These are phyloP conservation scores for Papilio polytes DNA, from an alignment of 1,140 invertebrate genomes.

Conservation along the genomic window DNA sequence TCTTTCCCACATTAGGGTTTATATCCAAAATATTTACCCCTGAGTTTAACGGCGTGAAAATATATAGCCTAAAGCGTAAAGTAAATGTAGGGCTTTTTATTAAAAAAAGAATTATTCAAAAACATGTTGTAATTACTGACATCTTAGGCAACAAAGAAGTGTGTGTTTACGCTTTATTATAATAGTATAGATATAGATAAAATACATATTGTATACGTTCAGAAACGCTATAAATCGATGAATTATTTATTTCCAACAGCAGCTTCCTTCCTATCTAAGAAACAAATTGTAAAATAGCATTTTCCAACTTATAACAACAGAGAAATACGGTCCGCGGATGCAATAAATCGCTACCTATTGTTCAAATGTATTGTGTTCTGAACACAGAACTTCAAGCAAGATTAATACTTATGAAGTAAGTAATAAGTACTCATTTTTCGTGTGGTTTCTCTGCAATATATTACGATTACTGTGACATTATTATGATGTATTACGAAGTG, in stretches of 20 bases:
- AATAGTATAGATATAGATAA: too few relatives aligned
- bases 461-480: background rate
- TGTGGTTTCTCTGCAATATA: background rate
- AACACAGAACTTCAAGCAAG: background rate
- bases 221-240: background rate
- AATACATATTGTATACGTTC: too few relatives aligned
- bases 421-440: background rate
- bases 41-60: too few relatives aligned
- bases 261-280: background rate
- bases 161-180: too few relatives aligned
- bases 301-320: constrained; percentile 5
- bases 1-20: too few relatives aligned
- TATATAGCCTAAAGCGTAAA: too few relatives aligned
- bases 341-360: constrained; percentile 17
- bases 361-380: constrained; percentile 5
- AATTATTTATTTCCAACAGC: background rate
- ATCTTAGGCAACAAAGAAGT: too few relatives aligned
- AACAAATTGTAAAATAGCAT: constrained; percentile 21
- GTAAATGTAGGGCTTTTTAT: too few relatives aligned
- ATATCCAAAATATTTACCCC: too few relatives aligned
- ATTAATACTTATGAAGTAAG: background rate
- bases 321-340: constrained; percentile 12
- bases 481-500: background rate
- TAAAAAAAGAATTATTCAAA: too few relatives aligned
- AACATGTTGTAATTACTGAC: too few relatives aligned